phyloP scores from a whole-genome alignment of 2,888 invertebrate species.

The Dilophus febrilis region DNA sequence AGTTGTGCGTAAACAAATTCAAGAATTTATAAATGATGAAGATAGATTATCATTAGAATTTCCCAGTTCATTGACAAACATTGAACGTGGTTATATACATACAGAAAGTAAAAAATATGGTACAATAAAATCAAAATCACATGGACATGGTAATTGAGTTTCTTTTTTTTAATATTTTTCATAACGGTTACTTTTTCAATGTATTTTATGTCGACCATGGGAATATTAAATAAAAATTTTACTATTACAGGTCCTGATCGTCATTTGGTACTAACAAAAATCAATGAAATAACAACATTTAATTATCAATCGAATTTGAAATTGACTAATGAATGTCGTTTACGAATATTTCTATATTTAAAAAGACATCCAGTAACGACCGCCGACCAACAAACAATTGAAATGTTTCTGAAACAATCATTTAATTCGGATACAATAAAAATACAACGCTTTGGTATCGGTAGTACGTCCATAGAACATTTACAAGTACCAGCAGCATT shows the following conservation, averaged over 20 bases:
- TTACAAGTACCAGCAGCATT: conserved; percentile 7
- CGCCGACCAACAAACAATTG: too few species aligned
- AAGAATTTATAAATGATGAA: not conserved
- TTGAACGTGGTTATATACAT: not conserved
- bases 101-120: not conserved
- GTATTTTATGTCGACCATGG: too few species aligned
- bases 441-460: conserved; percentile 8
- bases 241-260: conserved; percentile 45
- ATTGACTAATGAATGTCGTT: not conserved
- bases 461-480: not conserved
- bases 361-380: too few species aligned
- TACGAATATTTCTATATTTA: too few species aligned
- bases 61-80: not conserved
- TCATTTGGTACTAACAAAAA: conserved; percentile 51
- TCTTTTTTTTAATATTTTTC: conserved; percentile 6
- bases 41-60: not conserved
- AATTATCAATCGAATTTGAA: too few species aligned
- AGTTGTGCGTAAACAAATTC: not conserved
- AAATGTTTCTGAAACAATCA: not conserved
- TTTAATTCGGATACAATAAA: conserved; percentile 15
- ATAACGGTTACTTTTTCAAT: too few species aligned
- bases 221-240: not conserved
- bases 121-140: conserved; percentile 61
- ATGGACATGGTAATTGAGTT: conserved; percentile 70
- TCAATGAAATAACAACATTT: not conserved